phyloP scores from a whole-genome alignment of 2,888 invertebrate genomes.

The Seira sanloemensis region DNA sequence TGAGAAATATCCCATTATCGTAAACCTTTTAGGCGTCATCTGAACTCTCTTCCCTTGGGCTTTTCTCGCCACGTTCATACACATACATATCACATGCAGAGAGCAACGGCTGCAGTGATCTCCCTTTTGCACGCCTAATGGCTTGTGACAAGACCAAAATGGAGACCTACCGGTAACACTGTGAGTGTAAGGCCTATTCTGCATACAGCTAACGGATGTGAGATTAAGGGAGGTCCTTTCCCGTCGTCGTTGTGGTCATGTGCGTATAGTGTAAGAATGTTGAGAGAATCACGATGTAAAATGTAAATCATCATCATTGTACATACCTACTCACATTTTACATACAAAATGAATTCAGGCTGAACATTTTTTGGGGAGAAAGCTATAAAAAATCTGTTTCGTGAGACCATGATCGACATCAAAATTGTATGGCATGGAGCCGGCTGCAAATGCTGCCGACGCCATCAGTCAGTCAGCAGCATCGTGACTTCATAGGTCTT shows the following conservation, averaged over 20 bases:
- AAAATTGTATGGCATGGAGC: slow-evolving; percentile 17
- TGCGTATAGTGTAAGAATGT: neutral
- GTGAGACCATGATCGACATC: neutral
- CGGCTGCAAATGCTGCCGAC: slow-evolving; percentile 12
- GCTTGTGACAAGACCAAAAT: slow-evolving; percentile 42
- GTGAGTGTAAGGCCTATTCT: neutral
- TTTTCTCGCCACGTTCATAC: neutral
- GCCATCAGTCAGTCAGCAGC: slow-evolving; percentile 17
- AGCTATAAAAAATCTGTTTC: neutral
- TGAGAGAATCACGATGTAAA: neutral
- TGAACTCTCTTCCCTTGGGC: slow-evolving; percentile 44
- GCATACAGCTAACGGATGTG: too few relatives aligned
- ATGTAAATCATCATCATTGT: neutral
- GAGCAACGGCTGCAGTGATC: slow-evolving; percentile 15
- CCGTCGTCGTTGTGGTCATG: neutral
- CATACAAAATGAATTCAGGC: neutral
- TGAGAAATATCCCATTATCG: slow-evolving; percentile 56
- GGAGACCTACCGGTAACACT: neutral
- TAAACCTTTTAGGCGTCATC: slow-evolving; percentile 53
- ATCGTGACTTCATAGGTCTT: too few relatives aligned
- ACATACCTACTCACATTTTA: neutral
- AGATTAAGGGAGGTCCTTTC: too few relatives aligned
- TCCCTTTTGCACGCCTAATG: slow-evolving; percentile 29
- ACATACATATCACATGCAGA: neutral
- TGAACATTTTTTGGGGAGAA: neutral